Percentiles rank a stretch among this genome's conserved stretches.
phyloP scores from a whole-genome alignment of 2,797 vertebrate genomes.

The Poecilia velifera region DNA sequence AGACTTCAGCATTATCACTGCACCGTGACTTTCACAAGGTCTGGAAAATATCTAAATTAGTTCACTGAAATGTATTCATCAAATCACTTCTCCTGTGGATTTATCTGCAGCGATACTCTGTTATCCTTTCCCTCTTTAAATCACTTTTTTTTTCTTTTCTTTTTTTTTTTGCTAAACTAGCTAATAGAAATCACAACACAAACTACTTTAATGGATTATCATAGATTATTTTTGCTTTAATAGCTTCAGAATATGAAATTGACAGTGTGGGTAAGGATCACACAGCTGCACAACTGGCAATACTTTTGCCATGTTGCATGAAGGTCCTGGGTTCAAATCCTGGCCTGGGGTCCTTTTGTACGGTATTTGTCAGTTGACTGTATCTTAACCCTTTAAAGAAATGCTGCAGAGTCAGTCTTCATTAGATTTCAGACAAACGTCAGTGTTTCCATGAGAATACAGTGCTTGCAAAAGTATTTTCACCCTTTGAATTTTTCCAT shows the following conservation, averaged over 20 bases:
- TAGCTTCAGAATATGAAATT: neutral
- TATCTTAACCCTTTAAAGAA: neutral
- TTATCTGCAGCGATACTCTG: neutral
- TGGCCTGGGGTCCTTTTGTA: neutral
- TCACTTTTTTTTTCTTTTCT: neutral
- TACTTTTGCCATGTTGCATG: neutral
- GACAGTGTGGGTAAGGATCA: neutral
- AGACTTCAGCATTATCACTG: slow-evolving; percentile 55
- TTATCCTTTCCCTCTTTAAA: neutral
- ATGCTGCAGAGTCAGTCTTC: slow-evolving; percentile 25
- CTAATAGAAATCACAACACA: neutral
- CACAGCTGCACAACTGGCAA: neutral
- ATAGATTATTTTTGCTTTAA: neutral
- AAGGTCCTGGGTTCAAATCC: neutral
- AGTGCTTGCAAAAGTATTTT: neutral
- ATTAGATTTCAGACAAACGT: slow-evolving; percentile 17
- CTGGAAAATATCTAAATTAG: slow-evolving; percentile 56
- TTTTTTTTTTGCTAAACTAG: neutral
- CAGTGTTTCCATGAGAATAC: neutral
- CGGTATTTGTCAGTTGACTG: neutral
- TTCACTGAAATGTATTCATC: slow-evolving; percentile 25
- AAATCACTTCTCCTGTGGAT: slow-evolving; percentile 10
- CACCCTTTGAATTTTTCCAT: neutral
- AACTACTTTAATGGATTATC: neutral
- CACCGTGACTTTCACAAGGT: slow-evolving; percentile 52